Evolutionary conservation across 2,888 invertebrate species (phyloP).

Genomic region (Cylloceria caligata): DNA sequence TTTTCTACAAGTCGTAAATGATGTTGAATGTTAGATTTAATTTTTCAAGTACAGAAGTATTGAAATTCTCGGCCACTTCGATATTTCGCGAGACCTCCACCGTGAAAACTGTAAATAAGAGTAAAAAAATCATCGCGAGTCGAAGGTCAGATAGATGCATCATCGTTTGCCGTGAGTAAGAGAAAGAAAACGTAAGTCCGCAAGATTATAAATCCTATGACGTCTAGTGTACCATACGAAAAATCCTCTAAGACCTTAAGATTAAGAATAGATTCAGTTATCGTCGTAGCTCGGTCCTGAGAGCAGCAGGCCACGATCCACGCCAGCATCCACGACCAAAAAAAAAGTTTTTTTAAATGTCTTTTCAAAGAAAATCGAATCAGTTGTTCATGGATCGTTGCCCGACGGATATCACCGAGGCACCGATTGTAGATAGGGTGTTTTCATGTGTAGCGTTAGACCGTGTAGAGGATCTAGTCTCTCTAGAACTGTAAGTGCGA

Average conservation of each 20-base stretch:
- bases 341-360: conserved; percentile 21
- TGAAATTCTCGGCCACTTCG: not conserved
- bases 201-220: conserved; percentile 77
- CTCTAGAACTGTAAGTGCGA: conserved; percentile 67
- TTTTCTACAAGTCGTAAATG: not conserved
- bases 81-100: conserved; percentile 5
- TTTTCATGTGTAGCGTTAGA: conserved; percentile 84
- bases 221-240: conserved; percentile 82
- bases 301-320: conserved; percentile 46
- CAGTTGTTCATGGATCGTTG: conserved; percentile 61
- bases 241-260: conserved; percentile 49
- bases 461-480: conserved; percentile 83
- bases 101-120: conserved; percentile 65
- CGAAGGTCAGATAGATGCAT: conserved; percentile 27
- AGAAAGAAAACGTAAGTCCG: conserved; percentile 40
- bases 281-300: conserved; percentile 51
- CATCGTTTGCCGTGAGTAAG: conserved; percentile 27
- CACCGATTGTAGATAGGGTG: conserved; percentile 83
- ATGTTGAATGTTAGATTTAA: not conserved
- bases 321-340: conserved; percentile 20
- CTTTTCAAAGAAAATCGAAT: conserved; percentile 19
- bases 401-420: conserved; percentile 66
- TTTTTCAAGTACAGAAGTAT: not conserved
- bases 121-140: conserved; percentile 34
- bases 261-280: conserved; percentile 60